Evolutionary conservation across 2,797 vertebrate species (phyloP), one percentile per base, ranked within the genome.

Genomic region (Arnoldichthys spilopterus): DNA sequence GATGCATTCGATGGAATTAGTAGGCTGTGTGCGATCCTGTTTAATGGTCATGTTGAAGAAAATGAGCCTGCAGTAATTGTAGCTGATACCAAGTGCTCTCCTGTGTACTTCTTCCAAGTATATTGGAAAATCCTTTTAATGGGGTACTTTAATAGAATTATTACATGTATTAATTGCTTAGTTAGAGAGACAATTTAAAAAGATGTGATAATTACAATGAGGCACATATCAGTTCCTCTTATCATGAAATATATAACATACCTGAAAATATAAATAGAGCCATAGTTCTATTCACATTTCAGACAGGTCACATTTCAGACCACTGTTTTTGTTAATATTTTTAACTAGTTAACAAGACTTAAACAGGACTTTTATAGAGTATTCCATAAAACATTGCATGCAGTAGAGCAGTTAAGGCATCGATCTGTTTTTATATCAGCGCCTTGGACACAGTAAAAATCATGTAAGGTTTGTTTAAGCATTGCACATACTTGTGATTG

Each of bases 131-230:
- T 71, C 73, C 67, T 84, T 89, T 86, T 90, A 88, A 91, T 88
- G 82, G 85, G 84, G 85, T 76, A 70, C 82, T 88, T 90, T 88
- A 88, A 80, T 87, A 88, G 86, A 79, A 84, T 86, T 87, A 89
- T 91, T 90, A 90, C 86, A 87, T 86, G 77, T 88, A 89, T 90
- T 91, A 91, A 92, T 89, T 89, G 86, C 61, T 83, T 91, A 79
- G 68, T 82, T 83, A 77, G 77, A 78, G 67, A 83, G 86, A 87
- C 88, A 82, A 90, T 91, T 86, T 86, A 88, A 67, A 85, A 85
- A 81, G 85, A 88, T 82, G 83, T 77, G 72, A 54, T 87, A 76
- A 90, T 89, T 91, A 87, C 88, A 91, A 77, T 78, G 34, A 20
- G 64, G 62, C 72, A n/a, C 40, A 34, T 74, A 22, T 83, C 88